Evolutionary conservation across 2,888 invertebrate species (phyloP).

Genomic region (Eucera pruinosa): DNA sequence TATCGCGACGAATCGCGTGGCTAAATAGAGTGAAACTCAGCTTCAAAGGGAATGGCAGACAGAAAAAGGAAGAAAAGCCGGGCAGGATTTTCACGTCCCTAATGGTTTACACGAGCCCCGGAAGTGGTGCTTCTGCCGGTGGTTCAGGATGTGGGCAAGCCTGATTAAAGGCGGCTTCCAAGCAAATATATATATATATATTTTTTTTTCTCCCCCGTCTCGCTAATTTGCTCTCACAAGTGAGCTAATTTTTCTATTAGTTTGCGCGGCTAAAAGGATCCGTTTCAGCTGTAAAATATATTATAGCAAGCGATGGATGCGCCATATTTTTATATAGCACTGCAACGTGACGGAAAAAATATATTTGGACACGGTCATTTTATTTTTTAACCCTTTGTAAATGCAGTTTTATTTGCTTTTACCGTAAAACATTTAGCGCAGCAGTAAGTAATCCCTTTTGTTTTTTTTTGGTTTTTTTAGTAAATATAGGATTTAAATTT

Average conservation of each 20-base stretch:
- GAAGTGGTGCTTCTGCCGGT: background rate
- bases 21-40: conserved; percentile 1
- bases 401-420: too few species aligned
- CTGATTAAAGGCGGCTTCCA: background rate
- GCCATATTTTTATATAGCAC: too few species aligned
- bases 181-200: background rate
- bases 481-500: too few species aligned
- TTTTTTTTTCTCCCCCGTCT: background rate
- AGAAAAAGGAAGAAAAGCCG: background rate
- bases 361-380: too few species aligned
- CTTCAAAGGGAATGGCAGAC: conserved; percentile 4
- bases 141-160: background rate
- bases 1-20: background rate
- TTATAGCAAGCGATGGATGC: too few species aligned
- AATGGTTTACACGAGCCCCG: background rate
- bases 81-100: background rate
- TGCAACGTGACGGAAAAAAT: too few species aligned
- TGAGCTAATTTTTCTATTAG: background rate
- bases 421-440: too few species aligned
- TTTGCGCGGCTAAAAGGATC: background rate
- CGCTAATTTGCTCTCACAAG: background rate
- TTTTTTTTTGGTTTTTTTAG: too few species aligned
- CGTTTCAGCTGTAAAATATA: too few species aligned
- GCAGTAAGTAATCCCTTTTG: too few species aligned
- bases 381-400: too few species aligned